Conservation (phyloP, 1,140 invertebrate genomes). For the Drosophila busckii region DNA sequence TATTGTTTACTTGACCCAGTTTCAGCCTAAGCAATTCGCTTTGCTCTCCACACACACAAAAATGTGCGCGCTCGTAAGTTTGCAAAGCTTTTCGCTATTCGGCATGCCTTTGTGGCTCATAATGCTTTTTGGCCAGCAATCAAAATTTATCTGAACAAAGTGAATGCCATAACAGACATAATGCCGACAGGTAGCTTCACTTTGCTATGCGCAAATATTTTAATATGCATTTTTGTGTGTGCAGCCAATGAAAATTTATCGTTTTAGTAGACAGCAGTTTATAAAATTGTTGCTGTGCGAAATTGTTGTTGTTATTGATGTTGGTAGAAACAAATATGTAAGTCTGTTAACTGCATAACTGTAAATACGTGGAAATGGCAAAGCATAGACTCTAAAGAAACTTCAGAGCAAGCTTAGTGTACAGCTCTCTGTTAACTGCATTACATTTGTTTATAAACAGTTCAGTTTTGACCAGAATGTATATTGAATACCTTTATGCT, state of each 20-base stretch:
- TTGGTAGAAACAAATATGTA: too few species aligned
- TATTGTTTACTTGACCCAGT: conserved; percentile 75
- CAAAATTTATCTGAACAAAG: conserved; percentile 47
- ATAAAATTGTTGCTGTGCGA: not conserved
- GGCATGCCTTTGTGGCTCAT: conserved; percentile 49
- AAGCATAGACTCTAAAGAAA: too few species aligned
- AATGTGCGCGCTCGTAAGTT: conserved; percentile 43
- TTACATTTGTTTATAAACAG: too few species aligned
- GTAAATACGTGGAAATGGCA: too few species aligned
- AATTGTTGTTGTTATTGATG: conserved; percentile 10
- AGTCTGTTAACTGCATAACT: too few species aligned
- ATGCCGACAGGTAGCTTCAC: conserved; percentile 10
- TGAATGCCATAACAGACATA: conserved; percentile 10
- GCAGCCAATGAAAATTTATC: conserved; percentile 29
- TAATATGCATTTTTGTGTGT: conserved; percentile 36
- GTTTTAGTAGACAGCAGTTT: too few species aligned
- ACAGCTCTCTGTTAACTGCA: too few species aligned
- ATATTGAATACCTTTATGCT: too few species aligned
- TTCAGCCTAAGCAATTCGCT: conserved; percentile 24
- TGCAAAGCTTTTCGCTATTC: conserved; percentile 39
- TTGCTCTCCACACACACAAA: conserved; percentile 44
- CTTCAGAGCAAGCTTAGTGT: too few species aligned
- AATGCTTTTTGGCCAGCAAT: conserved; percentile 35
- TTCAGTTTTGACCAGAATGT: too few species aligned
- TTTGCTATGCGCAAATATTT: conserved; percentile 19